phyloP scores from a whole-genome alignment of 2,113 vertebrate genomes.

The human region DNA sequence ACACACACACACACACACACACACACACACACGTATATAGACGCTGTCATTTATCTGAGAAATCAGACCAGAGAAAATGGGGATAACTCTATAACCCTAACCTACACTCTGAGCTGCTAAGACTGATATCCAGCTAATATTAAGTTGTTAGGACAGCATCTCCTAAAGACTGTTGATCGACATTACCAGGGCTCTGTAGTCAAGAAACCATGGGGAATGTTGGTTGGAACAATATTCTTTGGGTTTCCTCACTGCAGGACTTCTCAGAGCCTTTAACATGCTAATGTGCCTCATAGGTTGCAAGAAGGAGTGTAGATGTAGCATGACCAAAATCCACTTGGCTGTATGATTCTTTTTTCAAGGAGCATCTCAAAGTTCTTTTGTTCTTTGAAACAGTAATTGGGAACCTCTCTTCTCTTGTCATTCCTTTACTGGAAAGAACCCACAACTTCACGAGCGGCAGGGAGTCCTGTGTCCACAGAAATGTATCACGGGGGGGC shows the following conservation, averaged over 20 bases:
- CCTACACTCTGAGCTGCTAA: neutral
- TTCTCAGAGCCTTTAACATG: neutral
- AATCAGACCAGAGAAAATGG: neutral
- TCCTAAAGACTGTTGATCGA: neutral
- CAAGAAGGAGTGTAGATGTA: accelerated
- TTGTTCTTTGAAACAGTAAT: neutral
- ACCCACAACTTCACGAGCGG: accelerated
- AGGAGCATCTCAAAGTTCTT: neutral
- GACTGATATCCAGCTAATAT: accelerated
- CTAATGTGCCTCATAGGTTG: accelerated
- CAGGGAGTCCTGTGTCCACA: accelerated
- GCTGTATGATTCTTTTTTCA: accelerated
- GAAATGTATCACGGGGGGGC: no score
- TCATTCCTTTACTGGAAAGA: neutral
- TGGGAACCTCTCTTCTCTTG: accelerated
- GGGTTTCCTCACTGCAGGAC: neutral
- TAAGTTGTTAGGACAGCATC: neutral
- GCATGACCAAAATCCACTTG: accelerated
- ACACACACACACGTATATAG: no score
- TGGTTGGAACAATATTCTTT: accelerated
- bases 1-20: no score
- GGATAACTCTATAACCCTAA: neutral
- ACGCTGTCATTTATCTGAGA: neutral
- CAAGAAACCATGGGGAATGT: neutral
- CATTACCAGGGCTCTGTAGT: accelerated